phyloP scores from a whole-genome alignment of 2,888 invertebrate species.

The Cenopis cana region DNA sequence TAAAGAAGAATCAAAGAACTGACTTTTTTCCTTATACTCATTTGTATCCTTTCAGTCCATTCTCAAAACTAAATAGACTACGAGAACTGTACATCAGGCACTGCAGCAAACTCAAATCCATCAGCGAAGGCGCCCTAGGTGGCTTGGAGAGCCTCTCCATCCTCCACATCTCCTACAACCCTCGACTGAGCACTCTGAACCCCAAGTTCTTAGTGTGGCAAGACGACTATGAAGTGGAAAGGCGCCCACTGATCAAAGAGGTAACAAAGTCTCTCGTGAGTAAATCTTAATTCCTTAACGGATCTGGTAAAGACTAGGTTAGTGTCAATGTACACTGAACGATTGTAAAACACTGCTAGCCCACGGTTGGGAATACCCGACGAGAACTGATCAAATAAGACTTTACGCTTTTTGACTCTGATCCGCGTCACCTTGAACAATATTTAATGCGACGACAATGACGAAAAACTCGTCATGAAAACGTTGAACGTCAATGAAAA shows the following conservation, averaged over 20 bases:
- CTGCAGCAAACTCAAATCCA: slow-evolving; percentile 83
- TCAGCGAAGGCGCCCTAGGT: slow-evolving; percentile 76
- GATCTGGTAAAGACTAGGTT: too few species aligned
- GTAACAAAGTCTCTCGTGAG: slow-evolving; percentile 52
- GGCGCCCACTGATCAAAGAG: slow-evolving; percentile 87
- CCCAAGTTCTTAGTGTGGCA: slow-evolving; percentile 80
- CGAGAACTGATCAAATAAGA: too few species aligned
- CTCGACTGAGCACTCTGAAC: slow-evolving; percentile 84
- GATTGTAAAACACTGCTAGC: too few species aligned
- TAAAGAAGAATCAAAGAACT: too few species aligned
- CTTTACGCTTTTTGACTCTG: too few species aligned
- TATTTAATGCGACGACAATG: too few species aligned
- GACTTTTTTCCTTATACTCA: not conserved
- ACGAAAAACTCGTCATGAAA: too few species aligned
- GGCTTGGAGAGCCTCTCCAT: slow-evolving; percentile 75
- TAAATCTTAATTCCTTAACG: too few species aligned
- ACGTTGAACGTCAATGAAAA: too few species aligned
- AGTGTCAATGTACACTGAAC: too few species aligned
- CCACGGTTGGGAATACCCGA: too few species aligned
- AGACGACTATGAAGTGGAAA: slow-evolving; percentile 69
- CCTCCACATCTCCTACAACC: slow-evolving; percentile 86
- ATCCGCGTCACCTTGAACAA: too few species aligned
- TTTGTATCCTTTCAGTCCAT: slow-evolving; percentile 66
- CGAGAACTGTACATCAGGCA: slow-evolving; percentile 86
- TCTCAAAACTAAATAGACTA: slow-evolving; percentile 84